Conservation (phyloP, 2,888 invertebrate species). For the Sminthurinus aureus region DNA sequence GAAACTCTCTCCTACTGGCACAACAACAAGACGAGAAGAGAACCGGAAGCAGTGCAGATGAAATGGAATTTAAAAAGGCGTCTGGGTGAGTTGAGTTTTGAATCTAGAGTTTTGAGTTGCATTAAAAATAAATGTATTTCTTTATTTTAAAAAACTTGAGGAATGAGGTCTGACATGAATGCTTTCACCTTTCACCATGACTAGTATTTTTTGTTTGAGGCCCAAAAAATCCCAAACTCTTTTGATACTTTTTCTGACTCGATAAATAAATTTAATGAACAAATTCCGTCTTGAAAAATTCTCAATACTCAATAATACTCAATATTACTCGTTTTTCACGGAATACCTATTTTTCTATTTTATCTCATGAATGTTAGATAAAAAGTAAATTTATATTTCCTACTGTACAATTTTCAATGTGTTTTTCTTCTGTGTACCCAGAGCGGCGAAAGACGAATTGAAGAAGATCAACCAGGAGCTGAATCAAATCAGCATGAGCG, state of each 20-base stretch:
- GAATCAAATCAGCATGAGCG: slow-evolving; percentile 47
- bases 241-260: too few species aligned
- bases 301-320: too few species aligned
- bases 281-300: too few species aligned
- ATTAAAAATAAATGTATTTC: background rate
- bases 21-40: slow-evolving; percentile 26
- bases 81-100: slow-evolving; percentile 36
- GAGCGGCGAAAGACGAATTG: slow-evolving; percentile 71
- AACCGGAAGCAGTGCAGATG: slow-evolving; percentile 33
- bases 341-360: background rate
- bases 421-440: background rate
- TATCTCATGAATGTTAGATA: background rate
- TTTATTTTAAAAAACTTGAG: too few species aligned
- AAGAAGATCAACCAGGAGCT: slow-evolving; percentile 47
- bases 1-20: slow-evolving; percentile 62
- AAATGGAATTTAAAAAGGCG: slow-evolving; percentile 39
- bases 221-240: too few species aligned
- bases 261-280: too few species aligned
- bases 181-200: background rate
- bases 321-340: too few species aligned
- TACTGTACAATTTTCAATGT: background rate
- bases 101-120: background rate
- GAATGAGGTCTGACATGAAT: too few species aligned
- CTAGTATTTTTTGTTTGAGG: background rate
- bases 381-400: background rate